Base-by-base conservation (phyloP, 2,113 vertebrate species). In the Ictalurus punctatus region DNA sequence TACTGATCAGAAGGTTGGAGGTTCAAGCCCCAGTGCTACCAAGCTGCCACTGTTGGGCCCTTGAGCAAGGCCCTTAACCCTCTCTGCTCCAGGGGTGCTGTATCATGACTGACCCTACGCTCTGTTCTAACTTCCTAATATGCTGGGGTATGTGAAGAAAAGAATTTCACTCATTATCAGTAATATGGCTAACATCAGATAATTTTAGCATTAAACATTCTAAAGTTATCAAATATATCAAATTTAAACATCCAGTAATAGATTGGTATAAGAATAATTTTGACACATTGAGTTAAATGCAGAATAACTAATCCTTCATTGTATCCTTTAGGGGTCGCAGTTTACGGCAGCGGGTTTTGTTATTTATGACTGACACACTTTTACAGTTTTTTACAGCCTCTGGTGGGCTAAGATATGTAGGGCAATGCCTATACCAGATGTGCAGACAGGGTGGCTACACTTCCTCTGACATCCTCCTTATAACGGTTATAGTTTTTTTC, bases 401-500 rank as follows among this genome's bases (percentile, higher is more conserved):
- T 21, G 14, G 81, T 83, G 81, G 34, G 21, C 37, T 63, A 84
- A 87, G 85, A 91, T 90, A 93, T 94, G 56, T 93, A 93, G 93
- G 92, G 81, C 90, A 94, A 95, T 94, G 90, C 19, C 83, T 90
- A 93, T 92, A 92, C 91, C 95, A 96, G 95, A 96, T 95, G 95
- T 93, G 86, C 80, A 91, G 85, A 92, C 90, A 85, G 88, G 34
- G 34, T 48, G 58, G 73, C 48, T 30, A 79, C 44, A 54, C 74
- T 27, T 61, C 13, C 88, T 56, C 69, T 3, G 16, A 69, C 74
- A 65, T 65, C 48, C 48, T 16, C 21, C 76, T 34, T 25, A 30
- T 65, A 56, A 73, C 12, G 27, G 44, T 56, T 81, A 17, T 34
- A 54, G 19, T 1, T 69, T 87, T 87, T 69, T 19, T 2, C 63